Percentiles rank a stretch among this genome's conserved stretches.
These are phyloP conservation scores for Fragum fragum DNA, from an alignment of 2,888 invertebrate genomes.

Conservation along the genomic window DNA sequence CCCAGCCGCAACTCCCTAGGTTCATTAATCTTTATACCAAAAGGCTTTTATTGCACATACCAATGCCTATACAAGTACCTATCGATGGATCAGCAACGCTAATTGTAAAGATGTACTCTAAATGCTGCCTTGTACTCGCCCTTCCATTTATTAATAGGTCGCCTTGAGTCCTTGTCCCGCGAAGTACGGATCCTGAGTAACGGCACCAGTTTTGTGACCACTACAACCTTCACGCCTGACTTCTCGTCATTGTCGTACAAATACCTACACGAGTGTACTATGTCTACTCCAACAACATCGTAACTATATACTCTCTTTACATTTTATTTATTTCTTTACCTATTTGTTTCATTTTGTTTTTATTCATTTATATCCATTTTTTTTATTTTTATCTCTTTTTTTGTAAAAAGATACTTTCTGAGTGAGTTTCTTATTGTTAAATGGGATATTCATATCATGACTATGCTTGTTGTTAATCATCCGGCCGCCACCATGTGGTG, in stretches of 20 bases:
- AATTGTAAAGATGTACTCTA: neutral
- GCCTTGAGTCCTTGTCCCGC: constrained; percentile 41
- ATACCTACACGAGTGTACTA: constrained; percentile 38
- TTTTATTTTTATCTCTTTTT: neutral
- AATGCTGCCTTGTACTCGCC: neutral
- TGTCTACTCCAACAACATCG: constrained; percentile 36
- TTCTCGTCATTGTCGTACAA: constrained; percentile 19
- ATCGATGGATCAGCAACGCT: neutral
- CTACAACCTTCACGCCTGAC: constrained; percentile 43
- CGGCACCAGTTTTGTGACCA: constrained; percentile 39
- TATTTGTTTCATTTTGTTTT: neutral
- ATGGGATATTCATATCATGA: too few relatives aligned
- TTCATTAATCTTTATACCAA: neutral
- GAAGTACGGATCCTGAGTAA: constrained; percentile 50
- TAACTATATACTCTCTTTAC: constrained; percentile 13
- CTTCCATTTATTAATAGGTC: constrained; percentile 32
- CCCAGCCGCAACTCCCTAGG: too few relatives aligned
- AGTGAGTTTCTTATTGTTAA: too few relatives aligned
- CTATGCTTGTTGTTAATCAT: too few relatives aligned
- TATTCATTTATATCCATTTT: neutral
- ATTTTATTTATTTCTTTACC: neutral
- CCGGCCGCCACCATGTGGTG: too few relatives aligned
- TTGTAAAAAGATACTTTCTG: too few relatives aligned
- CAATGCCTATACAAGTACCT: neutral
- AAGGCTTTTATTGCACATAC: neutral